phyloP scores from a whole-genome alignment of 2,888 invertebrate species.

The Petrolisthes cinctipes region DNA sequence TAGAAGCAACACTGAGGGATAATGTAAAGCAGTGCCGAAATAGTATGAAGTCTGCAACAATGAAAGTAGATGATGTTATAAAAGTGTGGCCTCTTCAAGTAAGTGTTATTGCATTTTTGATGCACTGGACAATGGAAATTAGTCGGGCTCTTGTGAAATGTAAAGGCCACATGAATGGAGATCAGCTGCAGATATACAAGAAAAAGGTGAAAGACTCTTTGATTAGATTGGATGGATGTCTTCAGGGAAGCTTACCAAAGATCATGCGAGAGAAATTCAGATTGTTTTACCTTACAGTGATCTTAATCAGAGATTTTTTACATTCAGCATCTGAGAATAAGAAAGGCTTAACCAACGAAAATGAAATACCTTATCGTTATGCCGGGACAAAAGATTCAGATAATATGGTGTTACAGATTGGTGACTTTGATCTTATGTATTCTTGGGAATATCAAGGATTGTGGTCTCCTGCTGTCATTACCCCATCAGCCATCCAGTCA shows the following conservation, averaged over 20 bases:
- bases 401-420: slow-evolving; percentile 47
- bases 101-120: slow-evolving; percentile 41
- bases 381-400: slow-evolving; percentile 56
- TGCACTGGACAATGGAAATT: slow-evolving; percentile 49
- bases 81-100: slow-evolving; percentile 62
- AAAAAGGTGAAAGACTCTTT: slow-evolving; percentile 46
- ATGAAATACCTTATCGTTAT: slow-evolving; percentile 36
- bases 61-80: slow-evolving; percentile 59
- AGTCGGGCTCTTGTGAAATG: slow-evolving; percentile 47
- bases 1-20: slow-evolving; percentile 56
- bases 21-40: slow-evolving; percentile 59
- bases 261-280: slow-evolving; percentile 46
- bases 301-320: slow-evolving; percentile 53
- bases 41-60: slow-evolving; percentile 54
- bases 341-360: slow-evolving; percentile 29
- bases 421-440: slow-evolving; percentile 33
- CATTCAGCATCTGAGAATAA: slow-evolving; percentile 40
- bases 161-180: slow-evolving; percentile 44
- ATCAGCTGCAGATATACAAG: slow-evolving; percentile 45
- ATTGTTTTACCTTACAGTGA: slow-evolving; percentile 46
- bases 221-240: slow-evolving; percentile 39
- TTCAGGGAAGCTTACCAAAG: slow-evolving; percentile 54
- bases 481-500: slow-evolving; percentile 23
- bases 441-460: slow-evolving; percentile 61
- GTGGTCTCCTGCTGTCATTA: slow-evolving; percentile 39